These are phyloP conservation scores for Ascaphus truei DNA, from an alignment of 2,113 vertebrate genomes.

Conservation along the genomic window DNA sequence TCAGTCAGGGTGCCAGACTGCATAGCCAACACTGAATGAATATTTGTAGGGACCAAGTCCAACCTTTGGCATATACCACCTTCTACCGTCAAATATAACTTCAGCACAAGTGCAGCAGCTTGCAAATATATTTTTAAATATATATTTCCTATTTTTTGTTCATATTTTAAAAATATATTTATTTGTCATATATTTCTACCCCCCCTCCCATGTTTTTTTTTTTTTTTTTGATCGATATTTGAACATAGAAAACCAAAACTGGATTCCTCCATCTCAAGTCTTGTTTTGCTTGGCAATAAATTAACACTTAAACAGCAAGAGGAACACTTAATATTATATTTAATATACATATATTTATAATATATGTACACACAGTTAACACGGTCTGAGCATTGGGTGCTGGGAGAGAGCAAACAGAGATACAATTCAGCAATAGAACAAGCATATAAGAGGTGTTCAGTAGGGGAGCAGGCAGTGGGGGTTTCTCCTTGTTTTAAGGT, in stretches of 20 bases:
- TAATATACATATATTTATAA: conserved; percentile 67
- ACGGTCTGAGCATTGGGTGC: conserved; percentile 50
- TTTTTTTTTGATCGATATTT: background rate
- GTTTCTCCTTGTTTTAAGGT: background rate
- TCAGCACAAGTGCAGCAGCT: background rate
- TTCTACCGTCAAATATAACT: background rate
- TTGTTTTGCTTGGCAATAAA: conserved; percentile 34
- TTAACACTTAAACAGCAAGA: conserved; percentile 40
- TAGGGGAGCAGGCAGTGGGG: too few species aligned
- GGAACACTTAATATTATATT: conserved; percentile 42
- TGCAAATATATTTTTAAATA: conserved; percentile 24
- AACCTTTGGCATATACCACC: too few species aligned
- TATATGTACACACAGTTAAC: conserved; percentile 72
- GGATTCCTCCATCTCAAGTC: conserved; percentile 5
- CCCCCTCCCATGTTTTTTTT: background rate
- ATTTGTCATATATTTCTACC: background rate
- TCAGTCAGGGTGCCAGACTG: too few species aligned
- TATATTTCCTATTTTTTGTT: background rate
- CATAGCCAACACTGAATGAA: too few species aligned
- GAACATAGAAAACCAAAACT: conserved; percentile 13
- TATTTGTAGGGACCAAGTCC: too few species aligned
- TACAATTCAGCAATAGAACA: background rate
- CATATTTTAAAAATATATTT: conserved; percentile 18
- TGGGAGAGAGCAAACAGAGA: conserved; percentile 28
- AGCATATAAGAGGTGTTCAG: too few species aligned